Percentiles rank a stretch among this genome's conserved stretches.
phyloP scores from a whole-genome alignment of 1,140 invertebrate genomes.

The Eufriesea mexicana region DNA sequence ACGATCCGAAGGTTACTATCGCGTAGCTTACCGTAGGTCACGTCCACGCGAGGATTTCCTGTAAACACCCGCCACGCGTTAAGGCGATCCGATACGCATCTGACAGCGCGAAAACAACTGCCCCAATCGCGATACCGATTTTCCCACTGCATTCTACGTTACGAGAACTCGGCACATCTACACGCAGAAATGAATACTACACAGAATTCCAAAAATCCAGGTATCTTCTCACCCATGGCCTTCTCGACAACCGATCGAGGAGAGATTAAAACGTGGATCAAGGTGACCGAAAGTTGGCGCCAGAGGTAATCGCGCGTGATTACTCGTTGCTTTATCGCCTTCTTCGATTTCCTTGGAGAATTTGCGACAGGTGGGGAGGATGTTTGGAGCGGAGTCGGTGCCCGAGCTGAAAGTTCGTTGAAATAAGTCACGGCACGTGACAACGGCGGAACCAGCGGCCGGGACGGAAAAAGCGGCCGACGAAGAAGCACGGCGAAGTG shows the following conservation, averaged over 20 bases:
- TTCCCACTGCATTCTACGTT: too few relatives aligned
- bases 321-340: too few relatives aligned
- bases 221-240: too few relatives aligned
- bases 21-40: constrained; percentile 60
- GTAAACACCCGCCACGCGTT: background rate
- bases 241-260: too few relatives aligned
- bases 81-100: background rate
- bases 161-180: too few relatives aligned
- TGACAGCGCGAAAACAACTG: background rate
- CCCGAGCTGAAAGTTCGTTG: background rate
- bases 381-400: background rate
- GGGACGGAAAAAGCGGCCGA: background rate
- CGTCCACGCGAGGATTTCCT: constrained; percentile 38
- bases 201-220: too few relatives aligned
- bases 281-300: too few relatives aligned
- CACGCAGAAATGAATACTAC: too few relatives aligned
- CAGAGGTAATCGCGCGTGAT: background rate
- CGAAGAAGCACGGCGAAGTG: constrained; percentile 15
- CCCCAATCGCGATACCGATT: too few relatives aligned
- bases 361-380: background rate
- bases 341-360: too few relatives aligned
- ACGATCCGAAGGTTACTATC: constrained; percentile 51
- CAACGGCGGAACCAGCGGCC: background rate
- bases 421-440: constrained; percentile 16
- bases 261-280: too few relatives aligned